Base-by-base conservation (phyloP, 2,888 invertebrate genomes). In the Orthonevra nobilis region DNA sequence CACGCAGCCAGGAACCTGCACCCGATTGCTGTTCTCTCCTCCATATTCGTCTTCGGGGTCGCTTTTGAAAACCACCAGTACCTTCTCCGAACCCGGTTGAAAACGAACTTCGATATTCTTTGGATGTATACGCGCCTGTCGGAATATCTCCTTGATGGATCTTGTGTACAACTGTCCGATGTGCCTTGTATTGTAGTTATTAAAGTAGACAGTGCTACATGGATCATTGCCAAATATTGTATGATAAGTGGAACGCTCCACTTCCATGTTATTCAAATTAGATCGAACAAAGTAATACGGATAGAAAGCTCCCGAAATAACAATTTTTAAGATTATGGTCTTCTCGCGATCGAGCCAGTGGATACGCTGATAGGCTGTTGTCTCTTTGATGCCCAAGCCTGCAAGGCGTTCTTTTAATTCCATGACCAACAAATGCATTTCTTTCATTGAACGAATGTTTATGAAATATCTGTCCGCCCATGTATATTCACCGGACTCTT, bases 261-360 rank as follows among this genome's bases (percentile, higher is more conserved):
- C 91, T 0, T 90, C 87, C 60, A 91, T 90, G 50, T 91, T 91
- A 30, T 88, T 88, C 1, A 90, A 90, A 14, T 89, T 85, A 5
- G 89, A 85, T 26, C 92, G 91, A 14, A 93, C 88, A 89, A 96
- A 98, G 88, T 95, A 98, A 87, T 97, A 94, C 0, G 98, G 98
- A 89, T 97, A 98, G 88, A 97, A 97, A 1, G 97, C 97, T 3
- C 89, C 89, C 3, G 88, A 85, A 40, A 88, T 87, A 14, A 86
- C 82, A 1, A 93, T 92, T 89, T 94, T 95, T 0, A 94, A 86
- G n/a, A 94, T 87, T 0, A 93, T 88, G 0, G 91, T 89, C 54
- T 90, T 91, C 82, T 94, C 92, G 0, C 88, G 85, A 12, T 89
- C 86, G 23, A 84, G 86, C 89, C 91, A 90, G 1, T 87, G 84